These are phyloP conservation scores for Zosterops japonicus DNA, from an alignment of 2,113 vertebrate species.

Conservation along the genomic window DNA sequence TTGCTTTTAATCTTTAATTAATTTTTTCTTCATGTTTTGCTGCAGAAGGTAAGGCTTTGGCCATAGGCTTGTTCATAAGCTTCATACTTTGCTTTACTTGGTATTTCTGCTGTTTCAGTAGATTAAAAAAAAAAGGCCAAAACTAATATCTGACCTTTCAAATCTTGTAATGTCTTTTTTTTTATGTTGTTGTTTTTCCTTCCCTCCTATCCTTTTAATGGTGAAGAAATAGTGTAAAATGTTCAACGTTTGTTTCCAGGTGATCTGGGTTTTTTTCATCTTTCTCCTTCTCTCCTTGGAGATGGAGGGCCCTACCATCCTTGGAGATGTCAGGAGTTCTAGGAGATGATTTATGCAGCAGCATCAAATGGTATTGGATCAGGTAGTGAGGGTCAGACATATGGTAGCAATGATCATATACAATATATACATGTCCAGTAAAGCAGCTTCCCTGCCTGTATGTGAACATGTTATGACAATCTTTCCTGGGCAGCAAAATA, in stretches of 20 bases:
- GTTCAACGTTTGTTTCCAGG: constrained; percentile 9
- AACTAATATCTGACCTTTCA: neutral
- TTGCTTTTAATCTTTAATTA: neutral
- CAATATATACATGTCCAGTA: neutral
- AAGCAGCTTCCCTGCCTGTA: neutral
- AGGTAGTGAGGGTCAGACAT: neutral
- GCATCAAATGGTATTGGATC: constrained; percentile 8
- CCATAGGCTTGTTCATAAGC: neutral
- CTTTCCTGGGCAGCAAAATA: neutral
- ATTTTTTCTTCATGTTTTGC: neutral
- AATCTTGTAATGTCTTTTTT: neutral
- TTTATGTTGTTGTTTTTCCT: neutral
- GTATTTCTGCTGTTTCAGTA: neutral
- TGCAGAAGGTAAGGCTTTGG: neutral
- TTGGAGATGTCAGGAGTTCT: constrained; percentile 22
- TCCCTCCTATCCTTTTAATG: neutral
- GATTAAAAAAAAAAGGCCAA: neutral
- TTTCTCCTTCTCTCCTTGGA: neutral
- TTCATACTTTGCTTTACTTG: neutral
- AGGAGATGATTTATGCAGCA: constrained; percentile 34
- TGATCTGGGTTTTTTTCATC: constrained; percentile 35
- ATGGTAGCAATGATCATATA: constrained; percentile 9
- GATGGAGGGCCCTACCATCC: neutral
- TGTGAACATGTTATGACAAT: neutral
- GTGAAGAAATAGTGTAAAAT: neutral